phyloP scores from a whole-genome alignment of 2,888 invertebrate genomes.

The Microctonus aethiopoides region DNA sequence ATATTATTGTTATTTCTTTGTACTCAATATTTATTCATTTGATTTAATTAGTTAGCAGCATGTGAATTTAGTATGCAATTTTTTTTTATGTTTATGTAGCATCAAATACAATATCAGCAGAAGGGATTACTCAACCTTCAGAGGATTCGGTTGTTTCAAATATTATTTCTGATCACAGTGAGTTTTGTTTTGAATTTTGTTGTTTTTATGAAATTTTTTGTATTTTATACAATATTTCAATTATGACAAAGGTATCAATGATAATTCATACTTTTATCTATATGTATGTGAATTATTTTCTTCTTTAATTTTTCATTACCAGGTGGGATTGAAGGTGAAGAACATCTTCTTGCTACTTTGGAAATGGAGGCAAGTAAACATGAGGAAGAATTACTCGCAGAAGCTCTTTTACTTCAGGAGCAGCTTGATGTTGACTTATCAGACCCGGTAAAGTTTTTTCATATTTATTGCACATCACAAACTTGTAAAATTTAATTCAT shows the following conservation, averaged over 20 bases:
- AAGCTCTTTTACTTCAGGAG: conserved; percentile 62
- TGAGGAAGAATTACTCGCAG: conserved; percentile 62
- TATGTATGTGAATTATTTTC: not conserved
- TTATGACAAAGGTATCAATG: not conserved
- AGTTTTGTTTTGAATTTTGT: conserved; percentile 41
- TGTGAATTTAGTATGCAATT: not conserved
- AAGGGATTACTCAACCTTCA: conserved; percentile 42
- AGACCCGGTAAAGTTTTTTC: conserved; percentile 49
- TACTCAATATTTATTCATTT: conserved; percentile 15
- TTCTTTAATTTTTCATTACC: not conserved
- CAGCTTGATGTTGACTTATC: conserved; percentile 60
- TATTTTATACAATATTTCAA: not conserved
- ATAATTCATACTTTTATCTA: not conserved
- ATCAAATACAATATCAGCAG: conserved; percentile 43
- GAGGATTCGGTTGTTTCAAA: conserved; percentile 47
- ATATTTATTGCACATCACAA: not conserved
- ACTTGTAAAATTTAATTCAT: not conserved
- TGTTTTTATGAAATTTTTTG: conserved; percentile 7
- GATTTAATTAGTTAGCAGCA: conserved; percentile 16
- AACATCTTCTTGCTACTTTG: conserved; percentile 61
- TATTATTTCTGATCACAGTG: conserved; percentile 51
- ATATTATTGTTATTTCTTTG: conserved; percentile 22
- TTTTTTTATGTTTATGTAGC: conserved; percentile 46
- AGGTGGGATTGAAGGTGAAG: conserved; percentile 63
- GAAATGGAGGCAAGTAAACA: conserved; percentile 63